Percentiles rank a stretch among this genome's conserved stretches.
Evolutionary conservation across 2,888 invertebrate genomes (phyloP).

Genomic region (Aplocera efformata): DNA sequence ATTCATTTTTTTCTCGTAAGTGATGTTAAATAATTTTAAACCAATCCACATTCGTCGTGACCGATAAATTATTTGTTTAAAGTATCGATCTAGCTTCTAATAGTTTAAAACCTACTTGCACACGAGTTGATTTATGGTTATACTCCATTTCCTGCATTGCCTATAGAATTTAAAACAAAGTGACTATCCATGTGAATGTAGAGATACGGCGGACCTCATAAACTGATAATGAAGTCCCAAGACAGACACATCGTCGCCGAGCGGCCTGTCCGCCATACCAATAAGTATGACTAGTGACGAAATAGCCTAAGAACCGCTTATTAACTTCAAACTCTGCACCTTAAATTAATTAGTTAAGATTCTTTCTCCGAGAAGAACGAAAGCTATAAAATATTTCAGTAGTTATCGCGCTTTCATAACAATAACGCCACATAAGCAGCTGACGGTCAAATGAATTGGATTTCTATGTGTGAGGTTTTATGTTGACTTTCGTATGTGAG

Average conservation of each 20-base stretch:
- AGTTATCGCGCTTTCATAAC: slow-evolving; percentile 40
- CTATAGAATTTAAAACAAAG: slow-evolving; percentile 14
- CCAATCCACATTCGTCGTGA: too few relatives aligned
- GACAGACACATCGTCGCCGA: slow-evolving; percentile 77
- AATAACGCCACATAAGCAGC: slow-evolving; percentile 44
- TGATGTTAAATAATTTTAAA: too few relatives aligned
- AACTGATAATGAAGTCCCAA: slow-evolving; percentile 57
- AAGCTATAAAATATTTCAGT: slow-evolving; percentile 53
- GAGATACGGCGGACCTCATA: slow-evolving; percentile 30
- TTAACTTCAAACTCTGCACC: slow-evolving; percentile 27
- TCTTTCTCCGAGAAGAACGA: slow-evolving; percentile 26
- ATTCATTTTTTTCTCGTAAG: too few relatives aligned
- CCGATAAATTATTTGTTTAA: too few relatives aligned
- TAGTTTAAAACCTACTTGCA: too few relatives aligned
- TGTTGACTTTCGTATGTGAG: slow-evolving; percentile 36
- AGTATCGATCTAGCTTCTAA: too few relatives aligned
- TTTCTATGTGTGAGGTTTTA: slow-evolving; percentile 22
- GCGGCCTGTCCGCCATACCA: slow-evolving; percentile 65
- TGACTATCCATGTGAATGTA: slow-evolving; percentile 10
- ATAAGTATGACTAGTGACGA: slow-evolving; percentile 37
- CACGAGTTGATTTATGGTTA: slow-evolving; percentile 5
- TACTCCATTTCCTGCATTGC: slow-evolving; percentile 6
- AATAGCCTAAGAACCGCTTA: slow-evolving; percentile 39
- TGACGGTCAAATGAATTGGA: slow-evolving; percentile 27
- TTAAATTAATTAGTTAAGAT: slow-evolving; percentile 32